Conservation (phyloP, 2,888 invertebrate species). For the Lepidochitona cinerea region DNA sequence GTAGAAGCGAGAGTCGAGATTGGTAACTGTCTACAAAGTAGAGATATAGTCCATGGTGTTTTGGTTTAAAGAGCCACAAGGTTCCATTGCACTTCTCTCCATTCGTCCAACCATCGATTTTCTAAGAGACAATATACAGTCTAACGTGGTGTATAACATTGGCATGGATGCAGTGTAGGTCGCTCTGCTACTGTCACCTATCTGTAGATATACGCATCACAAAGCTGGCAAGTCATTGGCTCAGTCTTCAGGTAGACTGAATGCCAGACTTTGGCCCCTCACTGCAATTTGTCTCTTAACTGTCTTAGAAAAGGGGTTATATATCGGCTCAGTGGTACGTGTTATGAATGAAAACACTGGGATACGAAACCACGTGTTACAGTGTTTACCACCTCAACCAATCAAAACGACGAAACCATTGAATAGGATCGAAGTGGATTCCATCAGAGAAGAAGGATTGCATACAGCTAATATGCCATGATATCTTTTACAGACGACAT, state of each 20-base stretch:
- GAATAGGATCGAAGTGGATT: background rate
- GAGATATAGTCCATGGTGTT: background rate
- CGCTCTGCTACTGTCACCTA: background rate
- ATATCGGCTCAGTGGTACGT: background rate
- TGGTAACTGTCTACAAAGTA: background rate
- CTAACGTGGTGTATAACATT: too few relatives aligned
- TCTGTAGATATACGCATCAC: background rate
- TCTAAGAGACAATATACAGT: background rate
- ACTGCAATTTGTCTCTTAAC: background rate
- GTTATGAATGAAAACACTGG: background rate
- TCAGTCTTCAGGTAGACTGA: background rate
- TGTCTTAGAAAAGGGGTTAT: background rate
- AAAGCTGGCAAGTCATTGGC: background rate
- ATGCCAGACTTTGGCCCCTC: too few relatives aligned
- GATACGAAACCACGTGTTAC: slow-evolving; percentile 1
- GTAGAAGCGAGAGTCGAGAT: background rate
- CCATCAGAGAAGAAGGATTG: background rate
- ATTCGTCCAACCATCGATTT: background rate
- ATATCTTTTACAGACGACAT: background rate
- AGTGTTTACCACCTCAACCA: background rate
- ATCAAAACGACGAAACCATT: background rate
- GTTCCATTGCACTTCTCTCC: background rate
- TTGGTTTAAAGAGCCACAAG: background rate
- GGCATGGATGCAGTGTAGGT: background rate
- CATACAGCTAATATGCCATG: background rate